These are phyloP conservation scores for Ploceus nigricollis DNA, from an alignment of 2,113 vertebrate species.

Conservation along the genomic window DNA sequence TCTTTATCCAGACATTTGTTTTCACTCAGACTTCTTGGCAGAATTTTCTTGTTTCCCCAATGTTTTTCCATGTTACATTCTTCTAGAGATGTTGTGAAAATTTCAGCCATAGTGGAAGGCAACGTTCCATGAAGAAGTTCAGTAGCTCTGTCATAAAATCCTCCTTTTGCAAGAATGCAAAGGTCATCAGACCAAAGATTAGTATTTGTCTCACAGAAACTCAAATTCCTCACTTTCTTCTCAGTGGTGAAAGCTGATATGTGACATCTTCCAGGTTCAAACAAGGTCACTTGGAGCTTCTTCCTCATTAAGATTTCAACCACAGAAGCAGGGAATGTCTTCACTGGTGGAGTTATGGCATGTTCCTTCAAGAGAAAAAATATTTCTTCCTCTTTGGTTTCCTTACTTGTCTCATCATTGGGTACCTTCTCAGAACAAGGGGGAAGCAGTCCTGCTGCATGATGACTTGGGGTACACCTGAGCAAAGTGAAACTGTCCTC, in stretches of 20 bases:
- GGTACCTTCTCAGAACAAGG: background rate
- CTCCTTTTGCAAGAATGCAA: background rate
- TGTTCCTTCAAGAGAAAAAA: background rate
- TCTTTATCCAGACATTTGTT: constrained; percentile 32
- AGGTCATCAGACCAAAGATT: background rate
- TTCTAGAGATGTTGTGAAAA: constrained; percentile 22
- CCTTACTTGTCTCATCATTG: constrained; percentile 10
- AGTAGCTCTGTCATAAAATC: background rate
- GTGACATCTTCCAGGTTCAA: background rate
- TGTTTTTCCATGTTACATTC: background rate
- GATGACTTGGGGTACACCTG: background rate
- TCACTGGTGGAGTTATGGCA: background rate
- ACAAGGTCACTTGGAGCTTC: background rate
- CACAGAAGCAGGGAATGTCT: background rate
- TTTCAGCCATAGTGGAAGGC: constrained; percentile 24
- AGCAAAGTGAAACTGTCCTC: background rate
- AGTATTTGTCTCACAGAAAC: background rate
- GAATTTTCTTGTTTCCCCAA: constrained; percentile 30
- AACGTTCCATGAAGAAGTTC: background rate
- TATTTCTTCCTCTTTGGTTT: background rate
- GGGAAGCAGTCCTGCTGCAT: background rate
- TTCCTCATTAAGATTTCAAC: background rate
- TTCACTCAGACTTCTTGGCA: constrained; percentile 18
- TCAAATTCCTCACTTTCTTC: background rate
- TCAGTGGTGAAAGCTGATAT: background rate